Evolutionary conservation across 2,888 invertebrate genomes (phyloP), one percentile per base, ranked within the genome.

Genomic region (Tetranychus truncatus): DNA sequence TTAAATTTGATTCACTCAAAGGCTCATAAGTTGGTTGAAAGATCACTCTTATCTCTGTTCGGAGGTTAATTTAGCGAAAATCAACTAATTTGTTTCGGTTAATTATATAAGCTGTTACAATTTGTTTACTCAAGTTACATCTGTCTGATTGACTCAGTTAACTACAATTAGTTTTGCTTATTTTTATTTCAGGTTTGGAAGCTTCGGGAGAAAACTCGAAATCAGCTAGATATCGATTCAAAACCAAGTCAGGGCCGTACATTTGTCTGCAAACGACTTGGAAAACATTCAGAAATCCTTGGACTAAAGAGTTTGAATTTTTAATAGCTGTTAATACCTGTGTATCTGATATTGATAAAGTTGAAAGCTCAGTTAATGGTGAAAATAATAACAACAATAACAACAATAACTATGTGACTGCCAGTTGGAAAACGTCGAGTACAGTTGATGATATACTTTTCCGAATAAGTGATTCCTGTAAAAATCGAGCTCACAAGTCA

Each of bases 281-380:
- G 88, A 91, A 89, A 80, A 88, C 91, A 0, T 94, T 95, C 82
- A 88, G 88, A 80, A 95, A 95, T 84, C 95, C 95, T 0, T 95
- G 94, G 94, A 95, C 94, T 1, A 92, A 92, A 83, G 95, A 95
- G 81, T 88, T 92, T 77, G 95, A 95, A 81, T 92, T 90, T 81
- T 86, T 95, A 78, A 89, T 93, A 78, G 90, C 92, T 0, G 91
- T 91, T 82, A 93, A 94, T 84, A 89, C 88, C 0, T 86, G 91
- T 72, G 86, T 91, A 76, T 84, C 88, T 67, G 72, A 72, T 34
- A n/a, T n/a, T 5, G 46, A 45, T 20, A 8, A 34, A 45, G 72
- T 72, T 6, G 72, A 72, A 34, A 44, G 34, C 18, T 72, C 45
- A 45, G 45, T 45, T 44, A 45, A 72, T 72, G 45, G 4, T n/a